Base-by-base conservation (phyloP, 2,113 vertebrate genomes). In the Rhinolophus sinicus region DNA sequence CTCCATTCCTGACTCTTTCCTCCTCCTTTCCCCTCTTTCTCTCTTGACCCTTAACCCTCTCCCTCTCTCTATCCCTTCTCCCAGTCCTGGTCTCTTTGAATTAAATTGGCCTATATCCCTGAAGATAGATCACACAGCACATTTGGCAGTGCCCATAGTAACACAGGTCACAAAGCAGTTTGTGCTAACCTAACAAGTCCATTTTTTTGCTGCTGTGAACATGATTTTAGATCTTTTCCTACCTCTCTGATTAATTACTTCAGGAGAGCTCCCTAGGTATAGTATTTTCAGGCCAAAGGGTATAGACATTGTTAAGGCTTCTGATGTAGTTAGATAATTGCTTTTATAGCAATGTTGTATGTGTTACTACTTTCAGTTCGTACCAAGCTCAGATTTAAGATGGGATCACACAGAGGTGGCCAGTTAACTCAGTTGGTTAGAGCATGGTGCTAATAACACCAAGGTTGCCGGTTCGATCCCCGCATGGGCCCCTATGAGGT, bases 161-260 rank as follows among this genome's bases (percentile, higher is more conserved):
- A 47, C 78, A 58, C 62, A 52, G 18, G 28, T 77, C 67, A 81
- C 72, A 47, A 67, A 62, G 56, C 47, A 77, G 50, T 93, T 85
- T 44, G 64, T 77, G 22, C 72, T 77, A 88, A 72, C 3, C 72
- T 77, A 88, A 72, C 3, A 92, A 56, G n/a, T n/a, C 44, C 30
- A 2, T 77, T 82, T 40, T 40, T 62, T 70, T 83, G 18, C 54
- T 88, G 3, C 75, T 81, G 90, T 24, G 30, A 91, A 69, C 50
- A 40, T 58, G 54, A 75, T 72, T 92, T 89, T 83, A 65, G 40
- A 91, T 64, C 40, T 94, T 85, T 88, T 58, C 72, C 77, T 93
- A 33, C n/a, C 22, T 95, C 88, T 83, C 88, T 82, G 70, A 95
- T 78, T 91, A 91, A 97, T 95, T 80, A 84, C 64, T 93, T 75